Base-by-base conservation (phyloP, 2,888 invertebrate species). In the Crepidodera aurea region DNA sequence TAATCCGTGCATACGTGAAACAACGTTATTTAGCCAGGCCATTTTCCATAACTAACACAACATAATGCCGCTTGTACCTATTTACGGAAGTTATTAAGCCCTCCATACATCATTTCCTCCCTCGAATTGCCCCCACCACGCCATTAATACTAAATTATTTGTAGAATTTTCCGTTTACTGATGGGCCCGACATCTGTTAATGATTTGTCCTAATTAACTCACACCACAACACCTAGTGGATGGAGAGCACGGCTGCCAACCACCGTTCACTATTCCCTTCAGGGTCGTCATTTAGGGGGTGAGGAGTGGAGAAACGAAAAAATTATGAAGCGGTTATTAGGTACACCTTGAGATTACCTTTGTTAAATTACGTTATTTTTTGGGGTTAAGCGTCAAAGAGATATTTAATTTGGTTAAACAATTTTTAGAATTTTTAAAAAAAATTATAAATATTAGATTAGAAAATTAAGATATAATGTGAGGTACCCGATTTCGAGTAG, bases 201-300 rank as follows among this genome's bases (percentile, higher is more conserved):
- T 82, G 81, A 82, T 81, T 81, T 79, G 81, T 76, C 78, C 81
- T 81, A 82, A 82, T 82, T 81, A 81, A 79, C 78, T 75, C 77
- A 73, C 69, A 70, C 74, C 74, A 66, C 68, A 64, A 62, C 65
- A 44, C 54, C 58, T 60, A 62, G 39, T 44, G 57, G 37, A 56
- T 40, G 61, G 29, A n/a, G 29, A 34, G 48, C 39, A 22, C 15
- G 16, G 46, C 62, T 50, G 48, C 53, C 48, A 40, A 8, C 44
- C 39, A 29, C 37, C 37, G 37, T 37, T 37, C 46, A 25, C 57
- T 39, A 46, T 25, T 25, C 48, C 57, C 48, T 57, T 37, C 48
- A 34, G 44, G 44, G 44, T 25, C 44, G 44, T 10, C 44, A 44
- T 44, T 13, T 7, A 19, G 22, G 44, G 44, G 44, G 18, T 6